Evolutionary conservation across 2,113 vertebrate species (phyloP).

Genomic region (Brienomyrus brachyistius): DNA sequence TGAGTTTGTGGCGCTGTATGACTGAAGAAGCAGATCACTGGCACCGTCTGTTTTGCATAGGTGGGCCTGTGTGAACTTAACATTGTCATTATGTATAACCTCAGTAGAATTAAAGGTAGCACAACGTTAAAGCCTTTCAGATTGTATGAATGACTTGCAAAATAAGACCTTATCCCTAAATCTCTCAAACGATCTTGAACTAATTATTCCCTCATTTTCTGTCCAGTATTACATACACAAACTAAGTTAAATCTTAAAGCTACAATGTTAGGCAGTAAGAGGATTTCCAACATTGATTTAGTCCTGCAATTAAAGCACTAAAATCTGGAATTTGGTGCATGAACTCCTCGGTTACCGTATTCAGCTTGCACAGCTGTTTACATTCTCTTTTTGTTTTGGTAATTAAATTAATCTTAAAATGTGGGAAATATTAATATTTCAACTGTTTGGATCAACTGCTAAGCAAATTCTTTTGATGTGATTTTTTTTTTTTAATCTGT

Average conservation of each 20-base stretch:
- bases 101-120: not conserved
- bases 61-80: not conserved
- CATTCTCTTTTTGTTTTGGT: not conserved
- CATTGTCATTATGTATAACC: not conserved
- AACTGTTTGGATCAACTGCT: not conserved
- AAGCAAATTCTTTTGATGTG: not conserved
- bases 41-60: not conserved
- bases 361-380: not conserved
- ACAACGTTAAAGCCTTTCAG: not conserved
- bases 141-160: not conserved
- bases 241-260: not conserved
- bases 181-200: not conserved
- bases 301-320: not conserved
- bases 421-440: not conserved
- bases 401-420: not conserved
- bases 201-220: not conserved
- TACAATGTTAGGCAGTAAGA: not conserved
- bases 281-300: not conserved
- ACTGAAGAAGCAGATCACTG: not conserved
- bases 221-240: not conserved
- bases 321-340: not conserved
- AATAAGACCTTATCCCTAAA: not conserved
- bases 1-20: not conserved
- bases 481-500: not conserved
- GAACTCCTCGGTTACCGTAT: not conserved